Base-by-base conservation (phyloP, 2,113 vertebrate species). In the Gymnarchus niloticus region DNA sequence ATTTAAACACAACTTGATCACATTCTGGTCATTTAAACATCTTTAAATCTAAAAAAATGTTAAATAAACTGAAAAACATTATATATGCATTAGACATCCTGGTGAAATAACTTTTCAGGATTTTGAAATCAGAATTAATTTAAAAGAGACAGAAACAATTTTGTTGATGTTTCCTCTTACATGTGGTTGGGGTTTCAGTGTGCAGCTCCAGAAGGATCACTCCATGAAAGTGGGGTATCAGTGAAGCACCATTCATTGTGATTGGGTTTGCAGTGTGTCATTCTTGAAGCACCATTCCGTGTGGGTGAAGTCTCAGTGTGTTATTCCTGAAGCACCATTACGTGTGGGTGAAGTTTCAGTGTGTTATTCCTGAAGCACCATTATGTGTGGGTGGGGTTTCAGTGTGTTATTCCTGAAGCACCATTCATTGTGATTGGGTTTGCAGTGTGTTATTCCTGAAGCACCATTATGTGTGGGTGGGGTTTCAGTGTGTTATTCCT, bases 1-100 rank as follows among this genome's bases (percentile, higher is more conserved):
- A 73, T 73, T 73, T 41, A 73, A 41, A 73, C 28, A 14, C 65
- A 73, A 37, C 65, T 73, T 73, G 41, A 73, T 73, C 65, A 73
- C 65, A 73, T n/a, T n/a, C n/a, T n/a, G n/a, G n/a, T n/a, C n/a
- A 73, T 73, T 41, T 73, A 73, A 73, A 73, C 65, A 73, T 73
- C 65, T 73, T 73, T 73, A 73, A 73, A 73, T 73, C 33, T 37
- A 73, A 73, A 69, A 41, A 37, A n/a, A n/a, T 37, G 65, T 41
- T 33, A 73, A 37, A 33, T 17, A 73, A 73, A 73, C 28, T 10
- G 65, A 17, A 73, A 73, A 73, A 33, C 65, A 73, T 73, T 73
- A 73, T 33, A 73, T 73, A 73, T 73, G 33, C 65, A 73, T 73
- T 73, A 73, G 65, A 73, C 2, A 33, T 28, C 65, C 41, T 37